Conservation (phyloP, 2,888 invertebrate species). For the Eupithecia centaureata region DNA sequence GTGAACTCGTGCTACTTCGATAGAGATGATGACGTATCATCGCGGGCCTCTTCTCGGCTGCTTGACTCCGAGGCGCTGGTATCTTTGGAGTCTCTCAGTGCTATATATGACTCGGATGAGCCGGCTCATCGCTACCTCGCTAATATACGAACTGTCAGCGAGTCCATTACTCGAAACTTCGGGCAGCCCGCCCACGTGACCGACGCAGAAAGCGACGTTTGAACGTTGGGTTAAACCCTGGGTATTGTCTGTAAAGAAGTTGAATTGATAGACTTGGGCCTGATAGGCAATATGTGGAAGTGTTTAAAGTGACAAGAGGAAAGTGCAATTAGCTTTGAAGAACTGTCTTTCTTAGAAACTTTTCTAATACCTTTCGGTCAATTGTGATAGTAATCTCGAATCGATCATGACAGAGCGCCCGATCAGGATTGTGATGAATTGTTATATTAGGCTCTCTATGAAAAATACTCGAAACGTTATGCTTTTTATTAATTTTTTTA, state of each 20-base stretch:
- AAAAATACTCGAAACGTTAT: conserved; percentile 68
- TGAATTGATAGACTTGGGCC: neutral
- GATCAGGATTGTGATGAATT: conserved; percentile 46
- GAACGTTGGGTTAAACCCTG: conserved; percentile 11
- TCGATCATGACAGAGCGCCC: conserved; percentile 58
- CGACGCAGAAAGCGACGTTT: conserved; percentile 87
- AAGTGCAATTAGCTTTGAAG: conserved; percentile 42
- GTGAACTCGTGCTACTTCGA: conserved; percentile 92
- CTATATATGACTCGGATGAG: conserved; percentile 91
- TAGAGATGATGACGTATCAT: conserved; percentile 90
- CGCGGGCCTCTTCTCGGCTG: conserved; percentile 91
- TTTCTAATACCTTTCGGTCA: conserved; percentile 55
- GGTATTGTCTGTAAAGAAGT: conserved; percentile 35
- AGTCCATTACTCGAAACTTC: conserved; percentile 90
- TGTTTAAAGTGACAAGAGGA: conserved; percentile 21
- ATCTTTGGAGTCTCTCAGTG: conserved; percentile 91
- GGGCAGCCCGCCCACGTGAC: conserved; percentile 87
- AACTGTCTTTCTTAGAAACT: conserved; percentile 36
- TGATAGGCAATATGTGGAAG: conserved; percentile 17
- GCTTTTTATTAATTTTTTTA: conserved; percentile 34
- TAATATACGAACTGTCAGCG: conserved; percentile 89
- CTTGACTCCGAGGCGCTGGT: conserved; percentile 90
- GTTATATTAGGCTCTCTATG: conserved; percentile 69
- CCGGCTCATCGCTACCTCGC: conserved; percentile 87
- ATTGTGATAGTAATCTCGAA: conserved; percentile 64